phyloP scores from a whole-genome alignment of 2,113 vertebrate species.

The Bothrops jararaca region DNA sequence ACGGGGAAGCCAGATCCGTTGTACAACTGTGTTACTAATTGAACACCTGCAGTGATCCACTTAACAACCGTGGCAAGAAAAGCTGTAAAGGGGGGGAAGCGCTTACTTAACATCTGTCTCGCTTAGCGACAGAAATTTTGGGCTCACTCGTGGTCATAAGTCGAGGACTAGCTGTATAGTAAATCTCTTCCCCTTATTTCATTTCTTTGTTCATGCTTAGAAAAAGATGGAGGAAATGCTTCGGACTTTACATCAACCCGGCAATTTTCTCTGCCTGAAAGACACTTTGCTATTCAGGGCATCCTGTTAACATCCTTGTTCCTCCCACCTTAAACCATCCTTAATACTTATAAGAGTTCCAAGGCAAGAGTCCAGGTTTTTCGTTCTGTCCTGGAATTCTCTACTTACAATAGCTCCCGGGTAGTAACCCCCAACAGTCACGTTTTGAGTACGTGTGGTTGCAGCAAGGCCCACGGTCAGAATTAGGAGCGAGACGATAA shows the following conservation, averaged over 20 bases:
- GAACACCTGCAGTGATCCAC: no score
- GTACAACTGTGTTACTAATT: no score
- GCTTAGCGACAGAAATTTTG: no score
- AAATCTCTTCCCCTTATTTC: background rate
- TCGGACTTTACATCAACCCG: background rate
- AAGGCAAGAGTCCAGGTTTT: slow-evolving; percentile 43
- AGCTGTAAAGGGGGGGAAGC: no score
- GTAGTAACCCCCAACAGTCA: slow-evolving; percentile 97
- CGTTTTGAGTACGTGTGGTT: slow-evolving; percentile 96
- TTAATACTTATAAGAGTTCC: slow-evolving; percentile 47
- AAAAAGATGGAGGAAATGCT: background rate
- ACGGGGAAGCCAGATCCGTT: no score
- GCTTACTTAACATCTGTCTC: no score
- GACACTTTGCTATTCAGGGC: background rate
- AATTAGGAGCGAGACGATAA: slow-evolving; percentile 93
- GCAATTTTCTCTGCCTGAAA: background rate
- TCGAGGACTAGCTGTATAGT: background rate
- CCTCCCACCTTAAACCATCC: slow-evolving; percentile 29
- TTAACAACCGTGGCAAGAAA: no score
- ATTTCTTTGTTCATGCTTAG: background rate
- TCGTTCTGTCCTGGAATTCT: slow-evolving; percentile 61
- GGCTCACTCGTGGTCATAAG: no score
- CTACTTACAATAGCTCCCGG: slow-evolving; percentile 96
- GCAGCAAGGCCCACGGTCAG: slow-evolving; percentile 93
- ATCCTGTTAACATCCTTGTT: slow-evolving; percentile 34